phyloP scores from a whole-genome alignment of 2,888 invertebrate genomes.

The Andrena dorsata region DNA sequence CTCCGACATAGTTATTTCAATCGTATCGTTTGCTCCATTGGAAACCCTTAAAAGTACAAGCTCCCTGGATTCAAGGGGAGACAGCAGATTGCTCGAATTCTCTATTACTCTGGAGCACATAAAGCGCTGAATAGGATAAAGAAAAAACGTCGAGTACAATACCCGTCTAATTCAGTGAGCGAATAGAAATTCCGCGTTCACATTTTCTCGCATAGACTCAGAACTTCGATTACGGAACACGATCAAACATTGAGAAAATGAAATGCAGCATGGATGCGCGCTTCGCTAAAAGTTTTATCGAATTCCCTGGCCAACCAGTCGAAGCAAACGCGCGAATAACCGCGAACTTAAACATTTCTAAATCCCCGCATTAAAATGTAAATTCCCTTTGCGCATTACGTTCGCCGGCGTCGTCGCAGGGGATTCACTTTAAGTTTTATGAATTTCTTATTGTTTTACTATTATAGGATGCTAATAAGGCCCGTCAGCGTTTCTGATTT shows the following conservation, averaged over 20 bases:
- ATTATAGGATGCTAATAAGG: neutral
- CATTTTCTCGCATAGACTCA: neutral
- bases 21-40: neutral
- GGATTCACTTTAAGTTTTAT: too few relatives aligned
- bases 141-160: neutral
- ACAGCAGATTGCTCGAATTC: neutral
- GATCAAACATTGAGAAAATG: neutral
- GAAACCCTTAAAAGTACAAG: neutral
- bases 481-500: neutral
- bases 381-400: too few relatives aligned
- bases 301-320: neutral
- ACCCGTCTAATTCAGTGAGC: neutral
- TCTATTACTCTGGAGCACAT: neutral
- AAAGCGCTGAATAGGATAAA: neutral
- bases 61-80: neutral
- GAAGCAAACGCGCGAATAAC: neutral
- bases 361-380: neutral
- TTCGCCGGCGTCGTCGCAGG: too few relatives aligned
- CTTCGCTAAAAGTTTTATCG: neutral
- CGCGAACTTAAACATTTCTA: neutral
- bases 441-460: neutral
- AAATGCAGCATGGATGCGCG: neutral
- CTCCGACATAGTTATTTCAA: neutral
- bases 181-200: neutral
- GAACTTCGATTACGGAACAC: neutral